Evolutionary conservation across 2,888 invertebrate species (phyloP), one percentile per base, ranked within the genome.

Genomic region (Prosopocoilus inquinatus): DNA sequence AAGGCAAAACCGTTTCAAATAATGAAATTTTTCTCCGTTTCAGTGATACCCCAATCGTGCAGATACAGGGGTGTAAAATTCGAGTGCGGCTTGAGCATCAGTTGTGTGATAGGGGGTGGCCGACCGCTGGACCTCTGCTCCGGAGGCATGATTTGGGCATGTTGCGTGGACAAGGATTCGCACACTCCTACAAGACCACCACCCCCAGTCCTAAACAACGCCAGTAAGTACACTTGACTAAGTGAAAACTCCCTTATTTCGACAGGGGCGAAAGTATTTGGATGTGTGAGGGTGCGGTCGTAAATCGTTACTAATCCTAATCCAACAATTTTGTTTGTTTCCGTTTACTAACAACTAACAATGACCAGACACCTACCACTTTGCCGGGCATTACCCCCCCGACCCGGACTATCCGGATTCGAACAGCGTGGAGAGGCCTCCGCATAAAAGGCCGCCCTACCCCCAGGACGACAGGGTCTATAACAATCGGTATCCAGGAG

Each of bases 61-160:
- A 89, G 91, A 64, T 93, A 88, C 81, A 87, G 90, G 60, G 94
- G 94, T 3, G 84, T 89, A 13, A 87, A 91, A 68, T 94, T 90
- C 80, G 89, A 92, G 63, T 95, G 95, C 71, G 93, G 94, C 0
- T 82, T 95, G 59, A 93, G 93, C 75, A 91, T 95, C 68, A 91
- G 93, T 58, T 95, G 95, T 75, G 92, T 94, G 9, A 80, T 95
- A 53, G 88, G 90, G 3, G 94, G 95, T 1, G 91, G 92, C 3
- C 86, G 90, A 63, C 94, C 94, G 1, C 76, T 95, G 71, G 94
- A 95, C 77, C 82, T 94, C 0, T 95, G 95, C 75, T 93, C 91
- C 9, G 95, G 95, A 15, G 95, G 95, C 50, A 88, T 94, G 85
- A 92, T 95, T 66, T 95, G 95, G 94, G 90, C 92, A 3, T 95